phyloP scores from a whole-genome alignment of 2,113 vertebrate genomes.

The Hydrolagus affinis region DNA sequence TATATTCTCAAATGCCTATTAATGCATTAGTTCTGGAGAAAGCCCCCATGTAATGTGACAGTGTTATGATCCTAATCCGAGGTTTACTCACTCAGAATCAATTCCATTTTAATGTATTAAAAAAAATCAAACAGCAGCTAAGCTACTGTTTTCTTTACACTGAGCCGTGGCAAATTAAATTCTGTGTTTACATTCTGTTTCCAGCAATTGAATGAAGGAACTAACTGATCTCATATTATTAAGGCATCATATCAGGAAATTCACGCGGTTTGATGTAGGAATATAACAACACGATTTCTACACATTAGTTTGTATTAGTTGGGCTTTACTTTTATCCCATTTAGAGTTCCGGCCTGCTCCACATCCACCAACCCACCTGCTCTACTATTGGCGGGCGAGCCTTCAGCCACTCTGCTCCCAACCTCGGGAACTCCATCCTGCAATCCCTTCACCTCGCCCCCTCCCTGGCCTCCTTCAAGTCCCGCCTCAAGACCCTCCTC shows the following conservation, averaged over 20 bases:
- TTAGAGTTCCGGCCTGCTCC: too few species aligned
- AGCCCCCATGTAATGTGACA: not conserved
- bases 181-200: constrained; percentile 21
- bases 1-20: constrained; percentile 24
- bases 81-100: constrained; percentile 20
- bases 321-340: too few species aligned
- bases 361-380: too few species aligned
- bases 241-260: not conserved
- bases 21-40: constrained; percentile 27
- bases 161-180: constrained; percentile 20
- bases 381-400: too few species aligned
- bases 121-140: not conserved
- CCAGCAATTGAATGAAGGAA: not conserved
- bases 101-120: constrained; percentile 12
- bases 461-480: too few species aligned
- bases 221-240: not conserved
- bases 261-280: constrained; percentile 7
- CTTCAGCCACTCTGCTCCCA: too few species aligned
- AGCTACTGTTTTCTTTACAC: constrained; percentile 13
- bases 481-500: too few species aligned
- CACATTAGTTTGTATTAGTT: not conserved
- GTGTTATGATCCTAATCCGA: constrained; percentile 16
- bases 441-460: too few species aligned
- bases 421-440: too few species aligned
- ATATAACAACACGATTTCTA: constrained; percentile 11